These are phyloP conservation scores for Montipora cactus DNA, from an alignment of 64 coral and sea anemone species.

Conservation along the genomic window DNA sequence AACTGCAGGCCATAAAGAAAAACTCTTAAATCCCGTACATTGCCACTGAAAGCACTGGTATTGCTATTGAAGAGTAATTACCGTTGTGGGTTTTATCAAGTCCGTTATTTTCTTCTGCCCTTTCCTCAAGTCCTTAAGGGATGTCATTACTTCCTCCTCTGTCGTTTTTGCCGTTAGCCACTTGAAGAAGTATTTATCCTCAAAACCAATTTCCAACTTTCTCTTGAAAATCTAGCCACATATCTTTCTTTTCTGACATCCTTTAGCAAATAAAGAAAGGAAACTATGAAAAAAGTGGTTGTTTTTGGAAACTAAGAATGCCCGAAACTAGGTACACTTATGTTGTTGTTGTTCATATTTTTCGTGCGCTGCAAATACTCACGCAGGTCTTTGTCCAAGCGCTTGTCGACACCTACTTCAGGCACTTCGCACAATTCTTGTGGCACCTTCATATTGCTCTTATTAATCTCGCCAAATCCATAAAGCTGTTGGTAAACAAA, in stretches of 20 bases:
- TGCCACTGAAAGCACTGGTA: too few species aligned
- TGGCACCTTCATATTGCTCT: neutral
- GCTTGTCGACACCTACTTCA: neutral
- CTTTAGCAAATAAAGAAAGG: neutral
- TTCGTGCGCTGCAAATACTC: neutral
- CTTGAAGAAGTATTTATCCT: neutral
- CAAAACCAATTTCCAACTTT: conserved; percentile 1
- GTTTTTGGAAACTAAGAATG: neutral
- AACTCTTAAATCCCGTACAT: too few species aligned
- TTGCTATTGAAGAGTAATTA: neutral
- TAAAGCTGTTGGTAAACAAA: neutral
- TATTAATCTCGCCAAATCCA: neutral
- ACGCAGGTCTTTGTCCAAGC: neutral
- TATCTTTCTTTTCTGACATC: neutral
- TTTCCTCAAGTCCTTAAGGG: neutral
- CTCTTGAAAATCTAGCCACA: neutral
- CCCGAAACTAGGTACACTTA: neutral
- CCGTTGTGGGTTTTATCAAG: neutral
- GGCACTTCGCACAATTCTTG: neutral
- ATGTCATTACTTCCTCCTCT: neutral
- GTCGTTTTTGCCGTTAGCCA: conserved; percentile 4
- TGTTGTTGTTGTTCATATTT: neutral
- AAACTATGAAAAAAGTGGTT: neutral
- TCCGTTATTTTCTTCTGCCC: neutral
- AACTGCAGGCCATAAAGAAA: neutral